phyloP scores from a whole-genome alignment of 2,888 invertebrate genomes.

The Melikaiella ostensackeni region DNA sequence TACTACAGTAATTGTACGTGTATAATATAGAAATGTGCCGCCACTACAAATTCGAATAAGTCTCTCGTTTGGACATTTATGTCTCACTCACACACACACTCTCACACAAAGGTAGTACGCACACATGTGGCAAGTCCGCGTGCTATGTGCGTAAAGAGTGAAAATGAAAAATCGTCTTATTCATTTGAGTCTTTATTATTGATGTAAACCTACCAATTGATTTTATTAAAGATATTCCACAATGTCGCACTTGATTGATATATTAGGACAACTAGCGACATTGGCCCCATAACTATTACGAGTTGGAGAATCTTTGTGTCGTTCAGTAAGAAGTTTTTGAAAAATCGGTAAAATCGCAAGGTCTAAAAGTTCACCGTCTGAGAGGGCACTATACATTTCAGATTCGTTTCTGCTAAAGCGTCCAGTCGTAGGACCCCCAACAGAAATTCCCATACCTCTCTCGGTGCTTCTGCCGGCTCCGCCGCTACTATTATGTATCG shows the following conservation, averaged over 20 bases:
- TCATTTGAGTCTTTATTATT: conserved; percentile 33
- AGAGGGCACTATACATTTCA: conserved; percentile 87
- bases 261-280: conserved; percentile 94
- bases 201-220: not conserved
- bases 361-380: conserved; percentile 90
- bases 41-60: not conserved
- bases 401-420: conserved; percentile 71
- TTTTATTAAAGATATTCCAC: conserved; percentile 87
- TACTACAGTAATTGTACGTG: not conserved
- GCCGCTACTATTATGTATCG: conserved; percentile 77
- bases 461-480: conserved; percentile 54
- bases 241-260: conserved; percentile 96
- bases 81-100: not conserved
- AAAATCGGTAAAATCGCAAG: conserved; percentile 94
- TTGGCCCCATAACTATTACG: conserved; percentile 84
- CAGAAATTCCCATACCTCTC: conserved; percentile 61
- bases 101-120: not conserved
- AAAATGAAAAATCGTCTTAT: conserved; percentile 19
- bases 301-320: conserved; percentile 84
- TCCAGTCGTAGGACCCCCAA: conserved; percentile 58
- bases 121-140: not conserved
- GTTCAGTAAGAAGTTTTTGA: conserved; percentile 92
- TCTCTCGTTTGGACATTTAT: not conserved
- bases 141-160: not conserved
- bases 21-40: not conserved